These are phyloP conservation scores for Aphelenchoides avenae DNA, from an alignment of 1,140 invertebrate species.

Conservation along the genomic window DNA sequence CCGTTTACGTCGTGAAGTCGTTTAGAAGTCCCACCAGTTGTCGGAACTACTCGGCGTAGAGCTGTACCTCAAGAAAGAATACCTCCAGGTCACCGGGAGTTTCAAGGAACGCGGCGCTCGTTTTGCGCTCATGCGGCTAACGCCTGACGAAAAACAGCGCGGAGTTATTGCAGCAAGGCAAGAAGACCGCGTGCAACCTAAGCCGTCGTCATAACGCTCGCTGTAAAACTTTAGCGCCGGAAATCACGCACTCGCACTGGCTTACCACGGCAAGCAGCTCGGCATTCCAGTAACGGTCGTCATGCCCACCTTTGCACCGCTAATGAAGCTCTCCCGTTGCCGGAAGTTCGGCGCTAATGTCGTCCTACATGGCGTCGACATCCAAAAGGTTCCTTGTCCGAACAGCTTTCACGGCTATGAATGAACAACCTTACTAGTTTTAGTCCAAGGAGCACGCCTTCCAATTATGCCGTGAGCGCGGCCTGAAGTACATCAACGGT, in stretches of 20 bases:
- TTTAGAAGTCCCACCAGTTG: no score
- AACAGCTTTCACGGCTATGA: no score
- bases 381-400: slow-evolving; percentile 70
- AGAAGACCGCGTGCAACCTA: no score
- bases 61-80: slow-evolving; percentile 86
- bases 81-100: slow-evolving; percentile 82
- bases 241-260: slow-evolving; percentile 81
- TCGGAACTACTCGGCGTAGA: slow-evolving; percentile 75
- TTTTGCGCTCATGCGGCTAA: slow-evolving; percentile 74
- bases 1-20: no score
- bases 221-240: no score
- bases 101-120: slow-evolving; percentile 88
- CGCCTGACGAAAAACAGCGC: slow-evolving; percentile 67
- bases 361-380: slow-evolving; percentile 75
- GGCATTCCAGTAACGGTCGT: slow-evolving; percentile 75
- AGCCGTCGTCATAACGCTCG: no score
- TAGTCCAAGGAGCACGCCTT: slow-evolving; percentile 74
- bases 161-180: slow-evolving; percentile 81
- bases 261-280: slow-evolving; percentile 77
- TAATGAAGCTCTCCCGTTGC: slow-evolving; percentile 79
- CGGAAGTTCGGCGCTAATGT: slow-evolving; percentile 77
- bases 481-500: slow-evolving; percentile 79
- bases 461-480: slow-evolving; percentile 69
- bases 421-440: slow-evolving; percentile 28
- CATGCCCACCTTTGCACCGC: no score